Evolutionary conservation across 2,888 invertebrate species (phyloP).

Genomic region (Lagria hirta): DNA sequence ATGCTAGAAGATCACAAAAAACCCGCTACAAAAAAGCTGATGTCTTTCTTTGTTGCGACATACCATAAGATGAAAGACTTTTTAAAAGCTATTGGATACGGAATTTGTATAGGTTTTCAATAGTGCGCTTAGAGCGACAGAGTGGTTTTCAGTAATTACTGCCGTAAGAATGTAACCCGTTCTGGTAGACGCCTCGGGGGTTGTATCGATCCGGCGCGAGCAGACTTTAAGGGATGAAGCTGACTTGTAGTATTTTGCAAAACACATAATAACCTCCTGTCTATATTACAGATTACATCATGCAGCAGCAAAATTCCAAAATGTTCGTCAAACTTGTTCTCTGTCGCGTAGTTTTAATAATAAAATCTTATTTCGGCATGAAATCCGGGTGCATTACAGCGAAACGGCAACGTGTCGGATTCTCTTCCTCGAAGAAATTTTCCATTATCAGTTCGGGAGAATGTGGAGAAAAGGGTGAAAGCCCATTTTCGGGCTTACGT

Average conservation of each 20-base stretch:
- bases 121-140: constrained; percentile 34
- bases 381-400: constrained; percentile 16
- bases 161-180: constrained; percentile 39
- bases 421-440: constrained; percentile 23
- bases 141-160: constrained; percentile 41
- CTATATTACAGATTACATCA: constrained; percentile 10
- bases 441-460: constrained; percentile 29
- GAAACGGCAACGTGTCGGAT: constrained; percentile 16
- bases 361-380: constrained; percentile 14
- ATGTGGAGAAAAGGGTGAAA: constrained; percentile 28
- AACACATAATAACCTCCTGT: constrained; percentile 20
- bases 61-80: too few species aligned
- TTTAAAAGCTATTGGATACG: constrained; percentile 29
- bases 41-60: too few species aligned
- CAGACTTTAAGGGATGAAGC: constrained; percentile 14
- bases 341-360: constrained; percentile 15
- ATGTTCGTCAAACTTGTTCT: constrained; percentile 14
- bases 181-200: constrained; percentile 33
- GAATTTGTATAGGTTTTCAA: constrained; percentile 35
- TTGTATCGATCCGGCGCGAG: constrained; percentile 33
- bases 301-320: neutral
- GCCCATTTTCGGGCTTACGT: constrained; percentile 29
- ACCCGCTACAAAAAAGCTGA: too few species aligned
- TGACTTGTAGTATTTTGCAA: constrained; percentile 11
- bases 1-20: too few species aligned